These are phyloP conservation scores for Tipula confusa DNA, from an alignment of 2,888 invertebrate genomes.

Conservation along the genomic window DNA sequence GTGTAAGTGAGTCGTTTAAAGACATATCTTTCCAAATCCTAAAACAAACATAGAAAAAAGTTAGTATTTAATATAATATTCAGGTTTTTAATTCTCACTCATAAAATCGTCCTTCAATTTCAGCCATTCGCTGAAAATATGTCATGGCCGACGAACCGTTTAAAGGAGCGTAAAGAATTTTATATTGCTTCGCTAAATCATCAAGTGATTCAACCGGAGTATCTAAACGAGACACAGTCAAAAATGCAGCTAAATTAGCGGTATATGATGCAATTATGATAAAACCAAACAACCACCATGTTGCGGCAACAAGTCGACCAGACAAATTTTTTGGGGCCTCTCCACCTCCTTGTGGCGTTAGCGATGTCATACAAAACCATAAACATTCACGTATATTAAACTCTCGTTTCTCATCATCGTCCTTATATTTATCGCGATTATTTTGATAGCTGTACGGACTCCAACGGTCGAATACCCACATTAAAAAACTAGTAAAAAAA, in stretches of 20 bases:
- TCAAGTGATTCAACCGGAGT: slow-evolving; percentile 90
- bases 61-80: slow-evolving; percentile 42
- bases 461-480: slow-evolving; percentile 96
- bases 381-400: slow-evolving; percentile 94
- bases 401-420: slow-evolving; percentile 89
- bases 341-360: slow-evolving; percentile 92
- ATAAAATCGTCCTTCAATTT: slow-evolving; percentile 91
- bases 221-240: slow-evolving; percentile 89
- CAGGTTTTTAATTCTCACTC: slow-evolving; percentile 52
- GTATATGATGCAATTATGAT: slow-evolving; percentile 99
- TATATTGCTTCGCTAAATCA: slow-evolving; percentile 92
- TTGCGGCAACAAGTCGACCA: slow-evolving; percentile 90
- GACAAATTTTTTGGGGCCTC: slow-evolving; percentile 96
- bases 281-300: slow-evolving; percentile 98
- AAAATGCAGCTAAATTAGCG: slow-evolving; percentile 94
- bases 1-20: slow-evolving; percentile 84
- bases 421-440: slow-evolving; percentile 85
- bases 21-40: slow-evolving; percentile 98
- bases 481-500: slow-evolving; percentile 87
- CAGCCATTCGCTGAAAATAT: slow-evolving; percentile 93
- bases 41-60: slow-evolving; percentile 37
- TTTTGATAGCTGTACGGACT: slow-evolving; percentile 97
- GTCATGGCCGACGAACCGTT: slow-evolving; percentile 85
- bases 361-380: slow-evolving; percentile 98
- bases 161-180: slow-evolving; percentile 90